Conservation (phyloP, 1,140 invertebrate genomes). For the Bombus breviceps region DNA sequence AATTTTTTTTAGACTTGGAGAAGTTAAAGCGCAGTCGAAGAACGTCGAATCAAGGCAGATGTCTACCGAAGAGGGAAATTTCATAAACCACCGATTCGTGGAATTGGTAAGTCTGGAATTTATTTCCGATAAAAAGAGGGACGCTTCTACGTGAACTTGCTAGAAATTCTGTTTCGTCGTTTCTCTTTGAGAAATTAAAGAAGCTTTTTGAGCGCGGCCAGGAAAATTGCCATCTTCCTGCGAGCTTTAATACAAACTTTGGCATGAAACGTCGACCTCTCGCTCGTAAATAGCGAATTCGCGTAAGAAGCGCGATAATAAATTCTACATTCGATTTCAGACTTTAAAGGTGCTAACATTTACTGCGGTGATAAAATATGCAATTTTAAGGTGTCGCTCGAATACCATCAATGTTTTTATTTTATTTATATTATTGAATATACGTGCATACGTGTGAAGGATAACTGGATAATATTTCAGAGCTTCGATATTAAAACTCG, state of each 20-base stretch:
- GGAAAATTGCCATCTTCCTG: not conserved
- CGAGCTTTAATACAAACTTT: conserved; percentile 22
- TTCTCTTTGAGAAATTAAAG: not conserved
- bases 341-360: not conserved
- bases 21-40: not conserved
- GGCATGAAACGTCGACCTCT: not conserved
- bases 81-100: not conserved
- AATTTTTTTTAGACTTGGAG: not conserved
- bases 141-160: not conserved
- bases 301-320: not conserved
- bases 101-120: conserved; percentile 2
- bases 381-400: too few species aligned
- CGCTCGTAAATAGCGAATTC: conserved; percentile 1
- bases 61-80: not conserved
- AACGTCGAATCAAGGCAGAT: not conserved
- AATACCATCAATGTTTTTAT: not conserved
- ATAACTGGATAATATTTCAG: too few species aligned
- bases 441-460: too few species aligned
- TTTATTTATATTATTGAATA: not conserved
- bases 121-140: not conserved
- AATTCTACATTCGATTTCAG: not conserved
- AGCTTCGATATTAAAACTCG: too few species aligned
- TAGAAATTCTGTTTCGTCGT: not conserved
- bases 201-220: too few species aligned
- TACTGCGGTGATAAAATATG: not conserved